Evolutionary conservation across 1,140 invertebrate genomes (phyloP).

Genomic region (Dreissena polymorpha): DNA sequence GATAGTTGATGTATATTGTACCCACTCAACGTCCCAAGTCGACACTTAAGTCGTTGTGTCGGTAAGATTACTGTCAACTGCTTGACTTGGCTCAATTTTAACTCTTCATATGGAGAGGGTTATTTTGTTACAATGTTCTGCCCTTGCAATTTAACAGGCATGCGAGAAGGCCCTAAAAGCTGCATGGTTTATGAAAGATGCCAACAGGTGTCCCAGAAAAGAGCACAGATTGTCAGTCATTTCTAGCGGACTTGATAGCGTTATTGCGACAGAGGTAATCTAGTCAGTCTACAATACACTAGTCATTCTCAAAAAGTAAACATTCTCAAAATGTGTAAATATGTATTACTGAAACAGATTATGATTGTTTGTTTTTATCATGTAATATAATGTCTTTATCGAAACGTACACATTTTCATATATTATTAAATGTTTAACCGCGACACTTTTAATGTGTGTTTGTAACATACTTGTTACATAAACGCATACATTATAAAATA

Average conservation of each 20-base stretch:
- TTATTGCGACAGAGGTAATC: not conserved
- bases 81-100: too few relatives aligned
- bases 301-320: not conserved
- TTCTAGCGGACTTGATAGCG: not conserved
- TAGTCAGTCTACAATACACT: not conserved
- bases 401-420: not conserved
- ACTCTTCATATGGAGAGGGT: too few relatives aligned
- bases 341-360: too few relatives aligned
- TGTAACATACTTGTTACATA: not conserved
- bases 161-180: slow-evolving; percentile 40
- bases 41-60: too few relatives aligned
- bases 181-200: slow-evolving; percentile 9
- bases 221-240: not conserved
- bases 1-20: too few relatives aligned
- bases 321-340: slow-evolving; percentile 1
- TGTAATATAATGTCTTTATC: not conserved
- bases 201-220: not conserved
- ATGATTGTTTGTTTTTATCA: not conserved
- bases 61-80: too few relatives aligned
- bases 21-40: too few relatives aligned
- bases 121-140: not conserved
- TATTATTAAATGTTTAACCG: not conserved
- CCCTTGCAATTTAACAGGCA: slow-evolving; percentile 10
- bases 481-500: not conserved
- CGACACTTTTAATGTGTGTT: not conserved